Conservation (phyloP, 1,140 invertebrate species). For the Varroa destructor region DNA sequence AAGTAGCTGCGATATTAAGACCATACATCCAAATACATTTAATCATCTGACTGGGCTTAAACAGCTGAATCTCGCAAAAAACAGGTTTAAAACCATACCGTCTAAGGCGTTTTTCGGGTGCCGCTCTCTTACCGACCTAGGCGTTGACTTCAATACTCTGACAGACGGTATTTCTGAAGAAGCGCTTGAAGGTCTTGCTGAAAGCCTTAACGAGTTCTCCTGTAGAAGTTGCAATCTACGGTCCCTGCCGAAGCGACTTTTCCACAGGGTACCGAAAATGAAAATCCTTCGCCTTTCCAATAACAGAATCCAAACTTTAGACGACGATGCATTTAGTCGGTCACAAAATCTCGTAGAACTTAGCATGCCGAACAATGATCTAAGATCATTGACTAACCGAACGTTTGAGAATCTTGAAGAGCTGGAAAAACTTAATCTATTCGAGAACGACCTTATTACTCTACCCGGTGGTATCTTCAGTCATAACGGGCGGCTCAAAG, state of each 20-base stretch:
- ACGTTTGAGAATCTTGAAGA: not conserved
- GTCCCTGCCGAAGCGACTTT: not conserved
- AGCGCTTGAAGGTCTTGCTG: not conserved
- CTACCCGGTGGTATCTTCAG: not conserved
- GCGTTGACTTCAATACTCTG: not conserved
- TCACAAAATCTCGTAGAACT: not conserved
- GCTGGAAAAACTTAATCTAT: not conserved
- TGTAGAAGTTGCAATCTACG: not conserved
- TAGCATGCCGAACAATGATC: not conserved
- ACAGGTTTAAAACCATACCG: not conserved
- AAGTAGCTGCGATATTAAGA: not conserved
- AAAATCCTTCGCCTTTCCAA: not conserved
- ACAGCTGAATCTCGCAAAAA: not conserved
- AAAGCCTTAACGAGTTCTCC: not conserved
- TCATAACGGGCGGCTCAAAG: not conserved
- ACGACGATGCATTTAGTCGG: not conserved
- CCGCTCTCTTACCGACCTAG: not conserved
- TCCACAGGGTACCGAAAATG: not conserved
- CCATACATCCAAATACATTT: conserved; percentile 3
- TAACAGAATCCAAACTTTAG: not conserved
- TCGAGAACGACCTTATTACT: not conserved
- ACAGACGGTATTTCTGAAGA: not conserved
- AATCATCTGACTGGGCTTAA: not conserved
- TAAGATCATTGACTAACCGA: not conserved
- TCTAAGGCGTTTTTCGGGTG: not conserved